These are phyloP conservation scores for Oxyruncus cristatus DNA, from an alignment of 2,113 vertebrate genomes.

Conservation along the genomic window DNA sequence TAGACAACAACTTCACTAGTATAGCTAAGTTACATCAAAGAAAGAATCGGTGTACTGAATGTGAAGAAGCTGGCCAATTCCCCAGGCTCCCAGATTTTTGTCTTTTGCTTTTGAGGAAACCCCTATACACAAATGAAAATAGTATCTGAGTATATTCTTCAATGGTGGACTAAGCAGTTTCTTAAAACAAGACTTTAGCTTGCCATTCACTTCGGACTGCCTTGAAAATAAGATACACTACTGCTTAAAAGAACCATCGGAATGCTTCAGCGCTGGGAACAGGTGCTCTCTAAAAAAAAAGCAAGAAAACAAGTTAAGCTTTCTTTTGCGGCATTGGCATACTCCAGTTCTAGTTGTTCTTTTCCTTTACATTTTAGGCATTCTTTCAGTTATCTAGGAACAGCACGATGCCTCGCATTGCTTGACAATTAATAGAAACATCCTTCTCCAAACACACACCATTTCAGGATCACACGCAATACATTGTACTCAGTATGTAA, in stretches of 20 bases:
- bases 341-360: constrained; percentile 53
- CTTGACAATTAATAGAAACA: constrained; percentile 30
- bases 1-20: constrained; percentile 85
- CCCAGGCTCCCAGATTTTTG: constrained; percentile 81
- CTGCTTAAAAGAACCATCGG: constrained; percentile 98
- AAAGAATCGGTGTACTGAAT: constrained; percentile 73
- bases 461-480: background rate
- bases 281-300: constrained; percentile 94
- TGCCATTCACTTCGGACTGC: constrained; percentile 83
- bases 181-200: constrained; percentile 88
- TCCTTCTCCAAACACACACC: background rate
- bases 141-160: constrained; percentile 84
- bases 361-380: constrained; percentile 66
- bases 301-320: constrained; percentile 83
- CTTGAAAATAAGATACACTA: constrained; percentile 78
- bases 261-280: constrained; percentile 97
- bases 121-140: constrained; percentile 84
- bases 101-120: constrained; percentile 79
- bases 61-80: constrained; percentile 83
- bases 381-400: constrained; percentile 52
- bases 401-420: background rate
- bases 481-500: background rate
- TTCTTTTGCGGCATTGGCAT: constrained; percentile 72
- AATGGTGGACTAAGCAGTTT: constrained; percentile 84
- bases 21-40: constrained; percentile 83